Base-by-base conservation (phyloP, 2,888 invertebrate species). In the Caenorhabditis auriculariae region DNA sequence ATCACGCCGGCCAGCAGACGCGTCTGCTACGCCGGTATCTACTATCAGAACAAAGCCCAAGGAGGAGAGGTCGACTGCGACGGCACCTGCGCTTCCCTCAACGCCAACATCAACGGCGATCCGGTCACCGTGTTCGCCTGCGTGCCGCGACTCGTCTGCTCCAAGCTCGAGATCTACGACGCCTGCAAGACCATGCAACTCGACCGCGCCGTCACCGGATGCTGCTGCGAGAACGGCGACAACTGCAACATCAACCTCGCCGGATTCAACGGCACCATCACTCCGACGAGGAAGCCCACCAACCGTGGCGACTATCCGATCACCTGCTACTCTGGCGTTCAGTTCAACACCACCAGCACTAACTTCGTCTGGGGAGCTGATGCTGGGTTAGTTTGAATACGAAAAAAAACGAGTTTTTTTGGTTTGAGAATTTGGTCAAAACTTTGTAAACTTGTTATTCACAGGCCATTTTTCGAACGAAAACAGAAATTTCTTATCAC, bases 151-250 rank as follows among this genome's bases (percentile, higher is more conserved):
- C 43, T 50, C 23, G 39, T 63, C 49, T 70, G 70, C 58, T 44
- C 57, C 26, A 41, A 48, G 17, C 57, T 69, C 21, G 61, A 58
- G 19, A 56, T 69, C 44, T 69, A 69, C 47, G 66, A 69, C 49
- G 59, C 46, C 29, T 69, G 69, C 38, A 47, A 47, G 38, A 47
- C 60, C 7, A 28, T 69, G 39, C 41, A 28, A 4, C 27, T 37
- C 21, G 64, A 66, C 21, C 43, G 52, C 26, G 37, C 44, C 24
- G 45, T 69, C 29, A 55, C 42, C 12, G 66, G 64, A 61, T 70
- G 70, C 49, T 70, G 70, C 54, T 70, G 70, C 38, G 55, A 68
- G 51, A 65, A 63, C 48, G 58, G 49, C 35, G 50, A 68, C 57
- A 60, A 66, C 63, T 70, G 70, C 45, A 70, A 70, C 55, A 54